Evolutionary conservation across 2,797 vertebrate species (phyloP), one percentile per base, ranked within the genome.

Genomic region (Phataginus tetradactyla): DNA sequence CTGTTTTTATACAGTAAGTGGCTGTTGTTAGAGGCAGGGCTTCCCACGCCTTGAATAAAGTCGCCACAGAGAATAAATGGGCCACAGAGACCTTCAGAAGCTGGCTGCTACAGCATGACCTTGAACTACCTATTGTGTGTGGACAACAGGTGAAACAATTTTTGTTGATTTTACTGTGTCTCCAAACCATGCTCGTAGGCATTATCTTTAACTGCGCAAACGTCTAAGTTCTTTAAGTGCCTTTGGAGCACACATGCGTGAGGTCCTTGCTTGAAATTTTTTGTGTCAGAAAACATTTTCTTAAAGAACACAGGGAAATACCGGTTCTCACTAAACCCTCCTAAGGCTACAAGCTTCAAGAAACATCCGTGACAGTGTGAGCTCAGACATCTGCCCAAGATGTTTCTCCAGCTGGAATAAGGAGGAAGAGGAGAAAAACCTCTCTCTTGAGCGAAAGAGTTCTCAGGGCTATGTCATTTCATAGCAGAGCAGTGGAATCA

Each of bases 1-100:
- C 29, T 96, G 63, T 94, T 92, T 95, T 81, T 92, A 87, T n/a
- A 64, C 2, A 80, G 25, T 7, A n/a, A 95, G 12, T 81, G 42
- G 29, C 21, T n/a, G n/a, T n/a, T 92, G 10, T 49, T 90, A 95
- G 29, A 95, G 42, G 20, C 49, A 86, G 20, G 25, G 25, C 10
- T 91, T 92, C 34, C 12, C 5, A 45, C 17, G 15, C n/a, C 72
- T 92, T 95, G 90, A 86, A 63, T 53, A 91, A 93, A 94, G 42
- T 20, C 72, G 29, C 21, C n/a, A n/a, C n/a, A n/a, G n/a, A n/a
- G n/a, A n/a, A n/a, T n/a, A n/a, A n/a, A 5, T n/a, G 27, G 55
- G 15, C 9, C 55, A 93, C 42, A 55, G 13, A 91, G 29, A 85
- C 55, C 66, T 89, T 45, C 42, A 51, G 79, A 93, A 91, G 5